Percentiles rank a stretch among this genome's conserved stretches.
Evolutionary conservation across 2,113 vertebrate genomes (phyloP).

Genomic region (Gasterosteus nipponicus): DNA sequence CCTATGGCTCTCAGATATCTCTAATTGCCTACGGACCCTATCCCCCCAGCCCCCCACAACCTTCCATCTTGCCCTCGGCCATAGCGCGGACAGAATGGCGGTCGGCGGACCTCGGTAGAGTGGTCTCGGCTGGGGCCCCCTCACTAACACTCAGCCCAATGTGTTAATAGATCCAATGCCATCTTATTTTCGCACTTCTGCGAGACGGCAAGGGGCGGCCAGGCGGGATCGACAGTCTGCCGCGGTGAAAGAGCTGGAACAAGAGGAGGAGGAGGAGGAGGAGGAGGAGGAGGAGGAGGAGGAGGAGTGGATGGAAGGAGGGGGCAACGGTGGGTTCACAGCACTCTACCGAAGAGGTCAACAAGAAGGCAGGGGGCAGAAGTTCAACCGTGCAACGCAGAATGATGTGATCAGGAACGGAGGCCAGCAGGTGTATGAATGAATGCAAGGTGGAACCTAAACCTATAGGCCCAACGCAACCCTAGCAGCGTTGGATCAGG

Average conservation of each 20-base stretch:
- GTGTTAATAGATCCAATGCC: conserved; percentile 91
- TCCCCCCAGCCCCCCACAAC: conserved; percentile 26
- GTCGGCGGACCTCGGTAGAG: conserved; percentile 70
- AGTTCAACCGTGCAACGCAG: conserved; percentile 78
- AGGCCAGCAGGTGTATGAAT: conserved; percentile 32
- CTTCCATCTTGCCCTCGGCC: conserved; percentile 59
- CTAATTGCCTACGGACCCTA: conserved; percentile 57
- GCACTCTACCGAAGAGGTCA: conserved; percentile 81
- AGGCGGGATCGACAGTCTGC: conserved; percentile 83
- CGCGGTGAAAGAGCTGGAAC: conserved; percentile 71
- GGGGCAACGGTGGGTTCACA: conserved; percentile 56
- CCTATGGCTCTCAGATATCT: conserved; percentile 40
- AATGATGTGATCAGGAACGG: conserved; percentile 19
- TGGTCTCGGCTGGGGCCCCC: conserved; percentile 72
- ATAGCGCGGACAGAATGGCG: conserved; percentile 67
- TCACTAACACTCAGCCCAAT: conserved; percentile 83
- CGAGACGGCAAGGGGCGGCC: conserved; percentile 84
- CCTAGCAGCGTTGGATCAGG: background rate
- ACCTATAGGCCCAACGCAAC: background rate
- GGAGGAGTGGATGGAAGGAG: conserved; percentile 27
- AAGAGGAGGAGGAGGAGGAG: conserved; percentile 39
- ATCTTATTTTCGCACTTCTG: conserved; percentile 91
- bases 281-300: conserved; percentile 4
- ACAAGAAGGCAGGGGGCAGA: conserved; percentile 84
- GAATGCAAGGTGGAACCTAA: background rate